These are phyloP conservation scores for Falco columbarius DNA, from an alignment of 2,797 vertebrate genomes.

Conservation along the genomic window DNA sequence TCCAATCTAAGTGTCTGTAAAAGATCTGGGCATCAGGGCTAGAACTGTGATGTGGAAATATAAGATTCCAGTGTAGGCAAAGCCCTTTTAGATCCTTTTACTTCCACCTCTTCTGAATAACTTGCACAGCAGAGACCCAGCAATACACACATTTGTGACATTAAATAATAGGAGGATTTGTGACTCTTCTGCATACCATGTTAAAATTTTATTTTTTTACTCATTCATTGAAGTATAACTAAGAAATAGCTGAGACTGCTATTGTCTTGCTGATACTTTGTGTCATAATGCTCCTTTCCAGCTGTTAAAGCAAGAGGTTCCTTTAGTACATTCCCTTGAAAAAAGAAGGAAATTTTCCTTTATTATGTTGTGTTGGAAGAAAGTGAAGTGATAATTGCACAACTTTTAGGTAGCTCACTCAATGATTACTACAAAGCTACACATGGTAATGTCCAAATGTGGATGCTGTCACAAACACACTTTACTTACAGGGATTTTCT, in stretches of 20 bases:
- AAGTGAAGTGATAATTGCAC: background rate
- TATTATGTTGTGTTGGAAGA: background rate
- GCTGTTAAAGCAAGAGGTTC: background rate
- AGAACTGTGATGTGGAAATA: background rate
- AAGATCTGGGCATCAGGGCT: background rate
- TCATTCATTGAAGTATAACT: background rate
- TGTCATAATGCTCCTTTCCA: background rate
- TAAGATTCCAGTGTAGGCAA: background rate
- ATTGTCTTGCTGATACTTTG: background rate
- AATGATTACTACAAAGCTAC: background rate
- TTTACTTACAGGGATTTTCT: background rate
- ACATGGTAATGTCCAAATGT: background rate
- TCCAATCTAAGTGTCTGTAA: background rate
- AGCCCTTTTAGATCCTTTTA: background rate
- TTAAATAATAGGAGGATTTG: background rate
- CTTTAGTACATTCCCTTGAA: background rate
- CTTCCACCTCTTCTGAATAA: background rate
- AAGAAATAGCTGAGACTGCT: background rate
- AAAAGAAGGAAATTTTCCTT: background rate
- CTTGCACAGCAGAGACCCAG: background rate
- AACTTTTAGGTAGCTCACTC: background rate
- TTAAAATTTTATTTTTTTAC: background rate
- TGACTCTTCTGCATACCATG: background rate
- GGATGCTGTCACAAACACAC: background rate
- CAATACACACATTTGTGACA: rapidly evolving